Evolutionary conservation across 2,113 vertebrate genomes (phyloP), one percentile per base, ranked within the genome.

Genomic region (Oenanthe melanoleuca): DNA sequence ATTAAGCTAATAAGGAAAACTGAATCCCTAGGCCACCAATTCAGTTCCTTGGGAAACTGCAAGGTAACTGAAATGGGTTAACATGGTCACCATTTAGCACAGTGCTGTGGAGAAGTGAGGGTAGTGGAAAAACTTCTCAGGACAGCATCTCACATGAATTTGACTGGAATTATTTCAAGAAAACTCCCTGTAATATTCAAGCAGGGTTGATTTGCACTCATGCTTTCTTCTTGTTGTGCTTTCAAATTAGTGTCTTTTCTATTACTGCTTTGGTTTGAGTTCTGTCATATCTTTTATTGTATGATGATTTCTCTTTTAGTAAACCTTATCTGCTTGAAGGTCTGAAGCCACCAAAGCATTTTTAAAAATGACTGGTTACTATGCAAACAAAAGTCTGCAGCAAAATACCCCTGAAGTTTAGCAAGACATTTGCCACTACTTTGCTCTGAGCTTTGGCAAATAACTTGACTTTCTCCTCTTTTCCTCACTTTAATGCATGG

Each of bases 1-100:
- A 93, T 93, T 97, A 56, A 92, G 38, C 23, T 93, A 79, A 95
- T 92, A 79, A 89, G 28, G 23, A 31, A 88, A 67, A 84, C 73
- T 87, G 55, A 93, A 71, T 87, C 81, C 74, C 87, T 72, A 86
- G 42, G 47, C 72, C 29, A 33, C 81, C 53, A n/a, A 73, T 82
- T 83, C 69, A 75, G 55, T 44, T 92, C 45, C 47, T 83, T 65
- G 24, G 50, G 69, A 70, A 93, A 56, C 21, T 85, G 21, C 50
- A 88, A 88, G 38, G 75, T n/a, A 73, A 34, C 19, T 33, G 37
- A 88, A 77, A 34, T 69, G 45, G 20, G 42, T 50, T 85, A 64
- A 73, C 28, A 29, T 16, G 52, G 34, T 56, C 53, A 26, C 26
- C 78, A 22, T 67, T 83, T 34, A 33, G 25, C n/a, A 88, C 9